Conservation (phyloP, 2,113 vertebrate genomes). For the Monarcha castaneiventris region DNA sequence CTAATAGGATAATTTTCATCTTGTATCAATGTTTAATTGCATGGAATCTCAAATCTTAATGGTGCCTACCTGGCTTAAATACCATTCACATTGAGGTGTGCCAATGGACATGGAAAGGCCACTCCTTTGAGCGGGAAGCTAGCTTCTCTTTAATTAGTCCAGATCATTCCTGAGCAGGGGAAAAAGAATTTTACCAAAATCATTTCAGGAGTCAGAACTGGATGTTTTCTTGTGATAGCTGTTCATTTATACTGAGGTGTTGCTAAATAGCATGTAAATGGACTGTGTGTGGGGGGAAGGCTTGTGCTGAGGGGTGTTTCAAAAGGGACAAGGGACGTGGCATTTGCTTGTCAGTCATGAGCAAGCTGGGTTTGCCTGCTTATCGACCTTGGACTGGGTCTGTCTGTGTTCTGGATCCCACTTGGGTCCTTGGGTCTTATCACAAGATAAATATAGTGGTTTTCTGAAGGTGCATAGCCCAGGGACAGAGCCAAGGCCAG, state of each 20-base stretch:
- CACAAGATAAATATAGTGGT: background rate
- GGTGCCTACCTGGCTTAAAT: background rate
- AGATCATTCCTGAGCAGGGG: background rate
- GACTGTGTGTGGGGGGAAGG: background rate
- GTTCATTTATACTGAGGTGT: background rate
- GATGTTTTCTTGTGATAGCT: background rate
- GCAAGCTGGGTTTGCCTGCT: background rate
- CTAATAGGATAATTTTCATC: conserved; percentile 45
- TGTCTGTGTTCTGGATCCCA: background rate
- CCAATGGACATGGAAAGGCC: background rate
- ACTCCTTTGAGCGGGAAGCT: background rate
- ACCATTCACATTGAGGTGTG: background rate
- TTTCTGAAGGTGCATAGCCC: background rate
- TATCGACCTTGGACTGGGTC: background rate
- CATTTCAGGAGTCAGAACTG: background rate
- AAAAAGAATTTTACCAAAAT: background rate
- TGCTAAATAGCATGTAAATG: background rate
- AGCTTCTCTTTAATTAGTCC: background rate
- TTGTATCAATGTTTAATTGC: conserved; percentile 42
- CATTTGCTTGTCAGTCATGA: background rate
- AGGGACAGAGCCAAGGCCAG: background rate
- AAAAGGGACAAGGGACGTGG: rapidly evolving
- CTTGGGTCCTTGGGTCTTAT: background rate
- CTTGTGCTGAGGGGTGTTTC: rapidly evolving
- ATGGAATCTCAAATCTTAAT: conserved; percentile 26